Conservation (phyloP, 1,140 invertebrate species). For the Carposina sasakii region DNA sequence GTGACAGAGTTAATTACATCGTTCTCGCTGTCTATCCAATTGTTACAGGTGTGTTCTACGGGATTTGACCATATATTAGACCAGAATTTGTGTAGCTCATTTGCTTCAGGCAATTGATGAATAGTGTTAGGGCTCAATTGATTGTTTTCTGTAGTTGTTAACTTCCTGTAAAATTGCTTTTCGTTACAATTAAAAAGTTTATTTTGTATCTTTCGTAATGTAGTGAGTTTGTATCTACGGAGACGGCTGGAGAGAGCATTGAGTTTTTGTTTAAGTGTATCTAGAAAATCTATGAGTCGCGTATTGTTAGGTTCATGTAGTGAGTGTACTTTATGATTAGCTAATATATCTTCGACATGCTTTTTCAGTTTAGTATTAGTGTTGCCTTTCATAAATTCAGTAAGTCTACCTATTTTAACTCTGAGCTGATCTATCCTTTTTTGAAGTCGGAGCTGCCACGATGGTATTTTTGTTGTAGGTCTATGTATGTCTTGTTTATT, state of each 20-base stretch:
- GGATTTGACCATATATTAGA: slow-evolving; percentile 7
- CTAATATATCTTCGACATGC: not conserved
- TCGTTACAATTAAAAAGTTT: slow-evolving; percentile 8
- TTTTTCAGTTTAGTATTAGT: not conserved
- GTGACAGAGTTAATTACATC: not conserved
- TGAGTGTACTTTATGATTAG: not conserved
- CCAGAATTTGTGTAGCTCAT: not conserved
- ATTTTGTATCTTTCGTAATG: slow-evolving; percentile 12
- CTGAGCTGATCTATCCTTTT: not conserved
- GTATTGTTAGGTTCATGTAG: slow-evolving; percentile 1
- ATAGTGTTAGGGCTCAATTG: not conserved
- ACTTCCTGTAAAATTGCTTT: slow-evolving; percentile 15
- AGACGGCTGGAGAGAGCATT: slow-evolving; percentile 1
- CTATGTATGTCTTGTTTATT: too few species aligned
- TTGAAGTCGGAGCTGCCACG: slow-evolving; percentile 4
- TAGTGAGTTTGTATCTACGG: slow-evolving; percentile 7
- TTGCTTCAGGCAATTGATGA: not conserved
- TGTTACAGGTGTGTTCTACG: not conserved
- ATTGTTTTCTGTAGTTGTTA: not conserved
- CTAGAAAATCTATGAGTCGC: not conserved
- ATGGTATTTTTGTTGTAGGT: not conserved
- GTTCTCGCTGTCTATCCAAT: not conserved
- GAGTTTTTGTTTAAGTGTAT: slow-evolving; percentile 16
- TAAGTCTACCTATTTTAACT: slow-evolving; percentile 1
- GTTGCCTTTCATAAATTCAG: not conserved